Conservation (phyloP, 2,797 vertebrate species). For the Arctocebus calabarensis region DNA sequence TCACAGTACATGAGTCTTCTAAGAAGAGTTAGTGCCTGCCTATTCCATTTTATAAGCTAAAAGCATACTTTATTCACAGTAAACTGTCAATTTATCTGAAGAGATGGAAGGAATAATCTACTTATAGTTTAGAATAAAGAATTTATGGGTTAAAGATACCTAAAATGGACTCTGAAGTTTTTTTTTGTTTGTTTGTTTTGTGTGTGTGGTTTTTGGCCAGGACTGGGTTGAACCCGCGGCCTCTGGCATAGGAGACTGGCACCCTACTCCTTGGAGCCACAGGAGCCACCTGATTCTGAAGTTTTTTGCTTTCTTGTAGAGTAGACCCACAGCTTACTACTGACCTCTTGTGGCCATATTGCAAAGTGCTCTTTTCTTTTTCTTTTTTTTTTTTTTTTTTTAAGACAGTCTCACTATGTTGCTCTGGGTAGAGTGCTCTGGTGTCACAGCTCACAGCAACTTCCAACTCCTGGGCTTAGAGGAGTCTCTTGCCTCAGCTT, state of each 20-base stretch:
- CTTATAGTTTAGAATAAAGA: slow-evolving; percentile 20
- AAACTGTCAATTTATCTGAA: slow-evolving; percentile 8
- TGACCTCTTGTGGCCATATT: slow-evolving; percentile 58
- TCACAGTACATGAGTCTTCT: not conserved
- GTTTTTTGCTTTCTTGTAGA: not conserved
- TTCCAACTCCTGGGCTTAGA: no score
- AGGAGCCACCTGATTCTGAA: accelerated
- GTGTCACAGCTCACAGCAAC: no score
- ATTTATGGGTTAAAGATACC: not conserved
- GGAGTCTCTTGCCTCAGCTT: no score
- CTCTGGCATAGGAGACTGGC: no score
- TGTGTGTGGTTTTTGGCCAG: no score
- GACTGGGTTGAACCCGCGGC: no score
- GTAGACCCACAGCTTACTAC: not conserved
- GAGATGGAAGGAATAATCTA: not conserved
- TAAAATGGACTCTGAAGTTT: accelerated
- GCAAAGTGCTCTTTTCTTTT: not conserved
- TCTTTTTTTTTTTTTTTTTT: no score
- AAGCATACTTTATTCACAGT: not conserved
- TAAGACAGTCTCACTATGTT: no score
- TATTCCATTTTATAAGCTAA: not conserved
- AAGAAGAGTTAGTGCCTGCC: not conserved
- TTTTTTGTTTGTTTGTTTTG: no score
- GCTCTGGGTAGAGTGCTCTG: no score
- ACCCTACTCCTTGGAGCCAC: no score